Base-by-base conservation (phyloP, 2,113 vertebrate species). In the Neotoma lepida region DNA sequence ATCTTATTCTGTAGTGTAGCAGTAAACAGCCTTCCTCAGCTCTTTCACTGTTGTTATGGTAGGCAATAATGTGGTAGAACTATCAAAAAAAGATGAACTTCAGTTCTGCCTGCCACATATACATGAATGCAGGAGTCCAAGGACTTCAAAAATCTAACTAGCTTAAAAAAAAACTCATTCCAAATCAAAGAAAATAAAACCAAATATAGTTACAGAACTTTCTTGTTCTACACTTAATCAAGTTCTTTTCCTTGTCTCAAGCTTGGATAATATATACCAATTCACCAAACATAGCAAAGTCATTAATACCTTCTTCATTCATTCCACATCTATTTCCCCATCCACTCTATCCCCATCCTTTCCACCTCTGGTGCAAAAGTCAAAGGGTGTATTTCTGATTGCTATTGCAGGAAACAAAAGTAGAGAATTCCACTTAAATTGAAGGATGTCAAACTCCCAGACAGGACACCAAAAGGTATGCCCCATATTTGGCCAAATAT, bases 391-490 rank as follows among this genome's bases (percentile, higher is more conserved):
- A n/a, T n/a, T n/a, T n/a, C n/a, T n/a, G n/a, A n/a, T n/a, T n/a
- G n/a, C n/a, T n/a, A n/a, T n/a, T n/a, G 95, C 85, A 96, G 95
- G 93, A 97, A 96, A 90, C 84, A 89, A 96, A 96, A 90, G 86
- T 89, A 96, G 88, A 88, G 88, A 92, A 96, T 94, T 94, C 94
- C 94, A 95, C 51, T 92, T 70, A 91, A 91, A 95, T 1, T 82
- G 93, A n/a, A 96, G 95, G 93, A 94, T 90, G 58, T 94, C 64
- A 93, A 70, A 88, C 35, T 86, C 88, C 77, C 84, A 94, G 24
- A 78, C 85, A 94, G 90, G 86, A 95, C 90, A 90, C 87, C 91
- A 97, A 96, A 93, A 81, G 89, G 80, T 95, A 94, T 77, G 56
- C 68, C 82, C 68, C 51, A 35, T 78, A 81, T 90, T 20, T 94